Conservation (phyloP, 1,140 invertebrate genomes). For the Drosophila lini region DNA sequence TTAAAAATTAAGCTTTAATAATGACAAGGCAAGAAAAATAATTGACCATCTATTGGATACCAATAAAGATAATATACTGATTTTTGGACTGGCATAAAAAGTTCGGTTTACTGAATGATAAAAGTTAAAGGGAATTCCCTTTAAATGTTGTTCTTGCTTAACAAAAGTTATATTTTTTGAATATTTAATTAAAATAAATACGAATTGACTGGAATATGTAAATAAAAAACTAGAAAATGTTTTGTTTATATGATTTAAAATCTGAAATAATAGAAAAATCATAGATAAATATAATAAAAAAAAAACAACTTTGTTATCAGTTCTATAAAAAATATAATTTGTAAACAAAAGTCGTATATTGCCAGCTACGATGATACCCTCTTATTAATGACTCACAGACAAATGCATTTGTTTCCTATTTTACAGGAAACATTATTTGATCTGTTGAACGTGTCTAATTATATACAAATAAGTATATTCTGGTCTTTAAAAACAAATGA, state of each 20-base stretch:
- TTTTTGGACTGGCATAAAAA: neutral
- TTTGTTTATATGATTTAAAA: neutral
- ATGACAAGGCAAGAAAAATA: conserved; percentile 1
- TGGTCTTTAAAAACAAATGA: conserved; percentile 1
- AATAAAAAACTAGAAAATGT: neutral
- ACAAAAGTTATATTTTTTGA: neutral
- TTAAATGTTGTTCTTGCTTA: neutral
- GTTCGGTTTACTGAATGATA: neutral
- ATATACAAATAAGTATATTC: conserved; percentile 18
- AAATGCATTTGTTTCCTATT: conserved; percentile 14
- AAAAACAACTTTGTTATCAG: neutral
- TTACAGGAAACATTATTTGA: conserved; percentile 45
- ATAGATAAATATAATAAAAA: neutral
- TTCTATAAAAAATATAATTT: neutral
- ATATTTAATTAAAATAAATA: neutral
- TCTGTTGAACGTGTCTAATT: conserved; percentile 23
- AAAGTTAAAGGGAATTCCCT: too few species aligned
- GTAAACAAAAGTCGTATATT: neutral
- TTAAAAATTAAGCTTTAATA: neutral
- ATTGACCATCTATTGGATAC: conserved; percentile 4
- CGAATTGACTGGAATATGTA: neutral
- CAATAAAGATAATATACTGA: conserved; percentile 18
- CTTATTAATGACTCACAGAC: conserved; percentile 6
- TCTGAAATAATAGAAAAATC: neutral
- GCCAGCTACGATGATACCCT: neutral